Conservation (phyloP, 2,113 vertebrate genomes). For the Sander vitreus region DNA sequence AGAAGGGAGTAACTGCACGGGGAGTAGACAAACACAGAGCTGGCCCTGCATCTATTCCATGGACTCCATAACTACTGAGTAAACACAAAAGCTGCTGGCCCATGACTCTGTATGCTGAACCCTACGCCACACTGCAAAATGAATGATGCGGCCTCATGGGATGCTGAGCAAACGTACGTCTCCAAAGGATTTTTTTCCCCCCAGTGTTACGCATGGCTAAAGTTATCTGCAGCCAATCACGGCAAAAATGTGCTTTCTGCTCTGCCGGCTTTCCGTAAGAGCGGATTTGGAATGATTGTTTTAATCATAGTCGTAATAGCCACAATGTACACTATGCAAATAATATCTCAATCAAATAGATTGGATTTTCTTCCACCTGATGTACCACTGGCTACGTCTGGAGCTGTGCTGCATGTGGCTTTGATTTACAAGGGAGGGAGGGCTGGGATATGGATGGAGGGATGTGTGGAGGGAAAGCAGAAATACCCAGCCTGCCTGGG, state of each 20-base stretch:
- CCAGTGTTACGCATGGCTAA: slow-evolving; percentile 28
- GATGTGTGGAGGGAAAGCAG: slow-evolving; percentile 38
- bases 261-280: slow-evolving; percentile 45
- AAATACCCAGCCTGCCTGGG: slow-evolving; percentile 57
- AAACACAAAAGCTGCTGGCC: slow-evolving; percentile 51
- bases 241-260: slow-evolving; percentile 43
- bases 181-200: slow-evolving; percentile 14
- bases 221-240: slow-evolving; percentile 56
- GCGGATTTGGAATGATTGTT: slow-evolving; percentile 58
- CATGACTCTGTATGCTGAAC: slow-evolving; percentile 48
- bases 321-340: slow-evolving; percentile 57
- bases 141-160: slow-evolving; percentile 48
- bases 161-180: slow-evolving; percentile 2
- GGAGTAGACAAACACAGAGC: slow-evolving; percentile 43
- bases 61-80: slow-evolving; percentile 56
- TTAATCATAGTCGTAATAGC: slow-evolving; percentile 65
- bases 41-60: slow-evolving; percentile 18
- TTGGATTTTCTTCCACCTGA: slow-evolving; percentile 76
- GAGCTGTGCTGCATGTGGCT: slow-evolving; percentile 36
- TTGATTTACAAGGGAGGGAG: slow-evolving; percentile 51
- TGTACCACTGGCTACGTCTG: slow-evolving; percentile 29
- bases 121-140: slow-evolving; percentile 20
- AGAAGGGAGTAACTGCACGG: slow-evolving; percentile 39
- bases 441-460: neutral
- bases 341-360: slow-evolving; percentile 66